Percentiles rank a stretch among this genome's conserved stretches.
Conservation (phyloP, 2,797 vertebrate species). For the Falco novaeseelandiae region DNA sequence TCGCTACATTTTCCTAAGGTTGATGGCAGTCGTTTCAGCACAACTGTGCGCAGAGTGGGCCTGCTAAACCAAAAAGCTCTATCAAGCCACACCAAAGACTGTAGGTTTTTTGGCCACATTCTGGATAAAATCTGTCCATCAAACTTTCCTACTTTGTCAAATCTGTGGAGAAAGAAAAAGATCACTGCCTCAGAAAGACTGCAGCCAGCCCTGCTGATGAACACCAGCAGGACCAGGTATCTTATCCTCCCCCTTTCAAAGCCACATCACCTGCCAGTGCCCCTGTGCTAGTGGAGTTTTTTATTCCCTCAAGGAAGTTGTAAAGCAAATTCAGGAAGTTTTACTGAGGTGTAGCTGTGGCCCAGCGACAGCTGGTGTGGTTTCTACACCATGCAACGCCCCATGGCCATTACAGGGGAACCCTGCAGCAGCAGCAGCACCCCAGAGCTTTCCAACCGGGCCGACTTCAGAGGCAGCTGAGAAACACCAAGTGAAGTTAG, state of each 20-base stretch:
- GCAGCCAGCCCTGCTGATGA: neutral
- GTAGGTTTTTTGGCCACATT: neutral
- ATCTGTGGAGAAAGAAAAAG: neutral
- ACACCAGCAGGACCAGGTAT: neutral
- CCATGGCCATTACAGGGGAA: rapidly evolving
- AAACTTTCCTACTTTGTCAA: neutral
- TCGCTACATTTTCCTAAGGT: neutral
- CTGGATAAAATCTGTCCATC: neutral
- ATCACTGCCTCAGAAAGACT: neutral
- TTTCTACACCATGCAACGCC: neutral
- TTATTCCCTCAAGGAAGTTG: rapidly evolving
- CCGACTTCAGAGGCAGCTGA: neutral
- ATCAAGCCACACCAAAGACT: neutral
- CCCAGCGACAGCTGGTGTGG: neutral
- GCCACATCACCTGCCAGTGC: neutral
- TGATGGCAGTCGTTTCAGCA: neutral
- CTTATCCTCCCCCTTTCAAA: neutral
- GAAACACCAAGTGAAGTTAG: neutral
- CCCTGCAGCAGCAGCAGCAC: rapidly evolving
- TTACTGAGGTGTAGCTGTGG: neutral
- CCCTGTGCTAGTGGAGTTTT: neutral
- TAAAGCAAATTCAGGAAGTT: neutral
- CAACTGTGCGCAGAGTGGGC: neutral
- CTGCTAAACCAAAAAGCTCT: neutral
- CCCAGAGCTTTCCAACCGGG: neutral